These are phyloP conservation scores for Eulemur macaco DNA, from an alignment of 2,113 vertebrate species.

Conservation along the genomic window DNA sequence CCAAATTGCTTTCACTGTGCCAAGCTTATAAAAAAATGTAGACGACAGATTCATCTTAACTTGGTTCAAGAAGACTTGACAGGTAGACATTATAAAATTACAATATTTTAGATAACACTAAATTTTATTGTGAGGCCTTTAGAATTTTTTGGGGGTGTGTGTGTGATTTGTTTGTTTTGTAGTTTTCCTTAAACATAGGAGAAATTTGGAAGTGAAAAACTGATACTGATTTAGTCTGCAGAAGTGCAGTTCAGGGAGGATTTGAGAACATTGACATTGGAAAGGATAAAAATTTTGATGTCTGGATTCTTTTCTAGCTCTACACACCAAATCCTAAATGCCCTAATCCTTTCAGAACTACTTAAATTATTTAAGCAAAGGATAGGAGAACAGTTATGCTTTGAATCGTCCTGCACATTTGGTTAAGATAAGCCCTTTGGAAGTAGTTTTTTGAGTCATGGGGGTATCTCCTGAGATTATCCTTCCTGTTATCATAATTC, in stretches of 20 bases:
- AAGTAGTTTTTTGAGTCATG: background rate
- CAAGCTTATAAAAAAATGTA: constrained; percentile 8
- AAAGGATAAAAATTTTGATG: constrained; percentile 10
- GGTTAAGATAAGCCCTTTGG: background rate
- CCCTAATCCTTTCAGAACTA: constrained; percentile 14
- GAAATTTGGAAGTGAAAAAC: constrained; percentile 39
- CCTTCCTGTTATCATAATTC: constrained; percentile 5
- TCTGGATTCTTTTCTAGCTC: background rate
- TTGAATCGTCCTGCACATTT: constrained; percentile 11
- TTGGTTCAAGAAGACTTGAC: constrained; percentile 17
- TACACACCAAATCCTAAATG: background rate
- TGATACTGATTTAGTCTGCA: background rate
- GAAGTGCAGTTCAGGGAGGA: constrained; percentile 2
- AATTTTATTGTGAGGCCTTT: constrained; percentile 35
- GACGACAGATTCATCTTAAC: background rate
- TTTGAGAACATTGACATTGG: constrained; percentile 28
- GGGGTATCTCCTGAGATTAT: background rate
- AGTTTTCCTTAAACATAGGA: constrained; percentile 20
- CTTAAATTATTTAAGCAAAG: constrained; percentile 34
- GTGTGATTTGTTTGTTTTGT: background rate
- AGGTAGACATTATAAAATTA: constrained; percentile 19
- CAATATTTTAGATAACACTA: background rate
- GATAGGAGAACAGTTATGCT: background rate
- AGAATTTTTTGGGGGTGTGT: background rate
- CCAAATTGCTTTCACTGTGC: background rate